phyloP scores from a whole-genome alignment of 53 echinoderm and acorn worm genomes.

The Zoroaster sp. region DNA sequence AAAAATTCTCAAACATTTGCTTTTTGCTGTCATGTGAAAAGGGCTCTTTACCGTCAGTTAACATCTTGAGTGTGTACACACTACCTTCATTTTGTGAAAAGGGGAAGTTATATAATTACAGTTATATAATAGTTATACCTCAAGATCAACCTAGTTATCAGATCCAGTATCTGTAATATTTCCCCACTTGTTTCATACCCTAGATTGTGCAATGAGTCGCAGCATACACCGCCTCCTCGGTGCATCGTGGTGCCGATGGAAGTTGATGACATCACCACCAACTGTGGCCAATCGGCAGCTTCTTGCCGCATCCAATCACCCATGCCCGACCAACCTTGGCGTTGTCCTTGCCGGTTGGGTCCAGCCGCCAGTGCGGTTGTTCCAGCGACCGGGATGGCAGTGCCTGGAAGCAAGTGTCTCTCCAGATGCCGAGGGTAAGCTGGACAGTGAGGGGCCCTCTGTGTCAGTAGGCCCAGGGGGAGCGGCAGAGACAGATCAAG shows the following conservation, averaged over 20 bases:
- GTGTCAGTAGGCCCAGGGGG: conserved; percentile 33
- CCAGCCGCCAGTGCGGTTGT: conserved; percentile 8
- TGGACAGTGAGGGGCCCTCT: background rate
- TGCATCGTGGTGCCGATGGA: conserved; percentile 29
- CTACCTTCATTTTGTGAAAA: background rate
- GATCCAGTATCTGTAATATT: background rate
- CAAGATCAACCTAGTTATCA: background rate
- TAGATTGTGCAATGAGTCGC: conserved; percentile 28
- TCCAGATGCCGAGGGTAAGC: background rate
- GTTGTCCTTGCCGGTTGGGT: background rate
- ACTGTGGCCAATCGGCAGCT: conserved; percentile 18
- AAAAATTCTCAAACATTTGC: too few relatives aligned
- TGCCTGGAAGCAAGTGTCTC: background rate
- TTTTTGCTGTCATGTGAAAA: too few relatives aligned
- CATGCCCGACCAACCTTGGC: conserved; percentile 12
- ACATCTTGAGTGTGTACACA: too few relatives aligned
- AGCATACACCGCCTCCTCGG: conserved; percentile 25
- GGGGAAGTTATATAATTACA: background rate
- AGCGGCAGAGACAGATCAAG: background rate
- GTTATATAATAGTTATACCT: background rate
- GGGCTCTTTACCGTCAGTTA: too few relatives aligned
- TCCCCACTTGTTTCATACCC: background rate
- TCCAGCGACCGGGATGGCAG: conserved; percentile 10
- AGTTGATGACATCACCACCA: background rate
- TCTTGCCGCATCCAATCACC: background rate